Conservation (phyloP, 2,113 vertebrate genomes). For the Lophius piscatorius region DNA sequence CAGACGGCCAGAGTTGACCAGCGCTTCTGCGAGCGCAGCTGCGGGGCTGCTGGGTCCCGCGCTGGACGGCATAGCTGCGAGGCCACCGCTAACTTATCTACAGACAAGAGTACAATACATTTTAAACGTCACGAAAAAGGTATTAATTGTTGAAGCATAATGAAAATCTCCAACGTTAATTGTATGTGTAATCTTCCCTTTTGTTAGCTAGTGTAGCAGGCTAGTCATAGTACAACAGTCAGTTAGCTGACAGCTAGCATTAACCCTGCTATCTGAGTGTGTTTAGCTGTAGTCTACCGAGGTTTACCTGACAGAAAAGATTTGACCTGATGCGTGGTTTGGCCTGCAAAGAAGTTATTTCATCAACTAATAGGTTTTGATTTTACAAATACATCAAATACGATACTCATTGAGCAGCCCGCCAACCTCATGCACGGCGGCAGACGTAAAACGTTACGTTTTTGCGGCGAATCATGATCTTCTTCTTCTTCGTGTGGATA, state of each 20-base stretch:
- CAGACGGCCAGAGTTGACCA: conserved; percentile 87
- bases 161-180: background rate
- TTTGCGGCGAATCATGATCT: conserved; percentile 32
- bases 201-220: background rate
- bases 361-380: background rate
- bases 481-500: conserved; percentile 24
- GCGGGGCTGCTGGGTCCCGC: conserved; percentile 75
- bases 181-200: background rate
- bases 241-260: conserved; percentile 35
- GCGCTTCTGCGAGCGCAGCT: conserved; percentile 82
- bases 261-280: conserved; percentile 7
- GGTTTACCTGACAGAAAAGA: conserved; percentile 39
- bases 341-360: background rate
- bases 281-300: conserved; percentile 2
- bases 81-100: conserved; percentile 22
- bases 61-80: conserved; percentile 83
- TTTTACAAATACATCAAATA: conserved; percentile 17
- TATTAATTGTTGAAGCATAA: background rate
- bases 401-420: conserved; percentile 39
- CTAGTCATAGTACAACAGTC: background rate
- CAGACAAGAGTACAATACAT: background rate
- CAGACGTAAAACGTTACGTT: background rate
- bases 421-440: conserved; percentile 71
- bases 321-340: conserved; percentile 1
- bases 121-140: too few species aligned